Conservation (phyloP, 2,113 vertebrate species). For the Probosciger aterrimus region DNA sequence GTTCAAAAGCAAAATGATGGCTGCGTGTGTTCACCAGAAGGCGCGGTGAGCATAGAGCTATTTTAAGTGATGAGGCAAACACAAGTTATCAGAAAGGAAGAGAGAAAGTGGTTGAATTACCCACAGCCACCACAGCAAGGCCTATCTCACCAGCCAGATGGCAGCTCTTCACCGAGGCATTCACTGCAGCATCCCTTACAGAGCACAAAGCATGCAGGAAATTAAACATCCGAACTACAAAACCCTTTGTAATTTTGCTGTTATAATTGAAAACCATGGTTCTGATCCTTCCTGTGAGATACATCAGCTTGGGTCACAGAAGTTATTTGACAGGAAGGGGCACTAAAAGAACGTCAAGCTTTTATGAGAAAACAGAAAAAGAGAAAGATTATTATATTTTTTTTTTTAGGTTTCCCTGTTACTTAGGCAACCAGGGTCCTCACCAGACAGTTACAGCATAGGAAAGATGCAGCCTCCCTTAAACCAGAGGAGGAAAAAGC, state of each 20-base stretch:
- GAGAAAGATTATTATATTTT: rapidly evolving
- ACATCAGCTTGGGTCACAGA: not conserved
- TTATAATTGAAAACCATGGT: not conserved
- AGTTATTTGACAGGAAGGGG: not conserved
- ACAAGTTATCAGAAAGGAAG: not conserved
- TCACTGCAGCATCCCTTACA: not conserved
- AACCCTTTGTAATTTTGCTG: not conserved
- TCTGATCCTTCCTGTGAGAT: not conserved
- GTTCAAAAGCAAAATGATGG: not conserved
- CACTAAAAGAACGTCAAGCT: not conserved
- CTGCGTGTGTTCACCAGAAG: not conserved
- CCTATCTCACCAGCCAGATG: not conserved
- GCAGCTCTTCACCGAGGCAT: not conserved
- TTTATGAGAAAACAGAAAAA: not conserved
- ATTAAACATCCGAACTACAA: not conserved
- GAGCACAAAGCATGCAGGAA: not conserved
- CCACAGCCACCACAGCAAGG: not conserved
- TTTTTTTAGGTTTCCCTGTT: not conserved
- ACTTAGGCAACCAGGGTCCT: not conserved
- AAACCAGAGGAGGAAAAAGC: not conserved
- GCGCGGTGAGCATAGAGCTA: not conserved
- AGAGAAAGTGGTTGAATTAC: not conserved
- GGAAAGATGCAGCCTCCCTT: not conserved
- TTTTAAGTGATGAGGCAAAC: not conserved
- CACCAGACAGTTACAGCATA: not conserved